Percentiles rank a stretch among this genome's conserved stretches.
These are phyloP conservation scores for Subanguina moxae DNA, from an alignment of 1,140 invertebrate species.

Conservation along the genomic window DNA sequence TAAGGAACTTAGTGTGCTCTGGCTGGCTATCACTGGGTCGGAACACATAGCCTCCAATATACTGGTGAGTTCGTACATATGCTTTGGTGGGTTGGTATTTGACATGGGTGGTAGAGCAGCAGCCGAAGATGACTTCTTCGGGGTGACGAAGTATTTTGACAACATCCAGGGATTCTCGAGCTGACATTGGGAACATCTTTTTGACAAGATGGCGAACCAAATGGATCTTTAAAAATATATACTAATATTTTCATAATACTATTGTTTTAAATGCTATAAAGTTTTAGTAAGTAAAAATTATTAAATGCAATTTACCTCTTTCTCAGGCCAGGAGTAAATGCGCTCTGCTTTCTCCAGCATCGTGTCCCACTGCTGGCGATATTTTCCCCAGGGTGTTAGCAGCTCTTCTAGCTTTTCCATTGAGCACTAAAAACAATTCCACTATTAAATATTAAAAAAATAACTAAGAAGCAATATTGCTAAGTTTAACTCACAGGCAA, in stretches of 20 bases:
- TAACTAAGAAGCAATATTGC: too few relatives aligned
- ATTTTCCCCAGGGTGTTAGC: constrained; percentile 12
- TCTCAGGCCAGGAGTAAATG: neutral
- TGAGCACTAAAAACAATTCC: neutral
- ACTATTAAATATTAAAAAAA: too few relatives aligned
- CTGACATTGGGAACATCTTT: constrained; percentile 10
- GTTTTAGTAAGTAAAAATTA: too few relatives aligned
- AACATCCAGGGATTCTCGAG: constrained; percentile 18
- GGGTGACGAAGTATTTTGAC: neutral
- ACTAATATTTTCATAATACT: neutral
- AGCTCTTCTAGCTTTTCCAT: constrained; percentile 13
- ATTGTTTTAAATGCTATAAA: neutral
- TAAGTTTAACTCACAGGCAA: neutral
- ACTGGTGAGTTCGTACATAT: constrained; percentile 25
- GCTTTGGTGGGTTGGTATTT: neutral
- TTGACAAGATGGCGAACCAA: constrained; percentile 18
- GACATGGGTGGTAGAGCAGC: constrained; percentile 3
- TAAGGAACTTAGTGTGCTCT: constrained; percentile 14
- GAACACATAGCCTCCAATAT: constrained; percentile 22
- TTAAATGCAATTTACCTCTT: neutral
- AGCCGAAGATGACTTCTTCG: constrained; percentile 18
- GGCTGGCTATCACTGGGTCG: neutral
- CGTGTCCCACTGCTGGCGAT: constrained; percentile 20
- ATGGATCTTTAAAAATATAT: constrained; percentile 4
- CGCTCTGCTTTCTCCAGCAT: constrained; percentile 6